Conservation (phyloP, 2,113 vertebrate genomes). For the Gadus macrocephalus region DNA sequence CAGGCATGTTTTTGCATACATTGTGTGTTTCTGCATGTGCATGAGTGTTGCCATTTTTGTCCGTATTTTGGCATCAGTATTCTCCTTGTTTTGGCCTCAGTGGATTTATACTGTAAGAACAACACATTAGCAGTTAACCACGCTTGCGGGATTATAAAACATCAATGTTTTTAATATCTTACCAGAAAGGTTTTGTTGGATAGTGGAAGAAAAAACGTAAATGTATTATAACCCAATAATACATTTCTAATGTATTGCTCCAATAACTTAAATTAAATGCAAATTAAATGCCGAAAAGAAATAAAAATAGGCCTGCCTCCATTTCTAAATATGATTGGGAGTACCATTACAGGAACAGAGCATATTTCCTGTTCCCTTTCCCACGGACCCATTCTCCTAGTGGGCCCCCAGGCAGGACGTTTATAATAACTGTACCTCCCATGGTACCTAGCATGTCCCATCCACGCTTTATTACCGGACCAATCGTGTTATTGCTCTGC, state of each 20-base stretch:
- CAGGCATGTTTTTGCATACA: neutral
- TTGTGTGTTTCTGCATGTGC: slow-evolving; percentile 5
- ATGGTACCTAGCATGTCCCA: slow-evolving; percentile 5
- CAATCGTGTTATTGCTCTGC: slow-evolving; percentile 17
- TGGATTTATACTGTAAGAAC: slow-evolving; percentile 43
- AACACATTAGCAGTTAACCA: slow-evolving; percentile 48
- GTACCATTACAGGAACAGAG: no score
- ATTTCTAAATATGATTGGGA: no score
- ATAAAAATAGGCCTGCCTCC: no score
- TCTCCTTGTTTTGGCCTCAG: slow-evolving; percentile 55
- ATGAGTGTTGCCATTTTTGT: slow-evolving; percentile 44
- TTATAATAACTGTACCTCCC: slow-evolving; percentile 8
- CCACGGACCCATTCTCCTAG: neutral
- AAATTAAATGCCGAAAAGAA: no score
- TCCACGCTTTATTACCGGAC: slow-evolving; percentile 18
- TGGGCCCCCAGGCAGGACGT: slow-evolving; percentile 7
- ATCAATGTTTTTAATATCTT: no score
- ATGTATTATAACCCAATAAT: no score
- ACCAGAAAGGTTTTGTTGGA: no score
- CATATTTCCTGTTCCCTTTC: no score
- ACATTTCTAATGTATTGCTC: no score
- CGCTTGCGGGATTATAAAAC: neutral
- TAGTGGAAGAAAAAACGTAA: no score
- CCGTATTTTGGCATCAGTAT: slow-evolving; percentile 49
- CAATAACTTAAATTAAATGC: no score